Base-by-base conservation (phyloP, 2,113 vertebrate species). In the Prinia subflava region DNA sequence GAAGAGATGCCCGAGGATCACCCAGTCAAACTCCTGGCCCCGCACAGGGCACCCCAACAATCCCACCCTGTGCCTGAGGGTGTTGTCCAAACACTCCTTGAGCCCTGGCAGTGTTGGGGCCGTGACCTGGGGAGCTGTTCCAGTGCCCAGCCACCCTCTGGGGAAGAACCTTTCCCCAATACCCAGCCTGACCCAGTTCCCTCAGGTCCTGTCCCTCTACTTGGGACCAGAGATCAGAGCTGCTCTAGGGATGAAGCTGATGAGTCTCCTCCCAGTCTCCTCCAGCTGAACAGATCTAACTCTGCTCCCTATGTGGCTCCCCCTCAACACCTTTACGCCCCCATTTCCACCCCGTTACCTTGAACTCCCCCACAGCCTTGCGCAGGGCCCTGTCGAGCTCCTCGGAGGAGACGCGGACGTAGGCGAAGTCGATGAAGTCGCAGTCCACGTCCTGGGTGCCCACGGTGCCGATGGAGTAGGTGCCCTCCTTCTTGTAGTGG, bases 401-500 rank as follows among this genome's bases (percentile, higher is more conserved):
- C 49, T 99, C 99, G 0, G 99, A 99, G 22, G 99, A 99, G 70
- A 99, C 98, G 0, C 99, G 97, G 64, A 99, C 99, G 1, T 99
- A 99, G 50, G 98, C 98, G 62, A 99, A 99, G 76, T 99, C 99
- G 19, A 99, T 99, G 96, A 99, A 99, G 96, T 99, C 99, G 12
- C 99, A 99, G 96, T 99, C 99, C 21, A 99, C 97, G 49, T 99
- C 99, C 74, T 98, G 98, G 7, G 99, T 99, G 60, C 99, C 99
- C 78, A 99, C 99, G 0, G 99, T 99, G 47, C 99, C 99, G 3
- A 99, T 99, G 92, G 99, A 99, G 96, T 99, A 99, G 77, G 99
- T 99, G 62, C 99, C 99, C 89, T 99, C 99, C 93, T 99, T 99
- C 96, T 99, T 99, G 97, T 99, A 99, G 97, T 99, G 99, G 94